A percentile compares a stretch with the other conserved stretches of the same genome.
These are phyloP conservation scores for Corella eumyota DNA, from an alignment of 23 tunicate genomes.

Conservation along the genomic window DNA sequence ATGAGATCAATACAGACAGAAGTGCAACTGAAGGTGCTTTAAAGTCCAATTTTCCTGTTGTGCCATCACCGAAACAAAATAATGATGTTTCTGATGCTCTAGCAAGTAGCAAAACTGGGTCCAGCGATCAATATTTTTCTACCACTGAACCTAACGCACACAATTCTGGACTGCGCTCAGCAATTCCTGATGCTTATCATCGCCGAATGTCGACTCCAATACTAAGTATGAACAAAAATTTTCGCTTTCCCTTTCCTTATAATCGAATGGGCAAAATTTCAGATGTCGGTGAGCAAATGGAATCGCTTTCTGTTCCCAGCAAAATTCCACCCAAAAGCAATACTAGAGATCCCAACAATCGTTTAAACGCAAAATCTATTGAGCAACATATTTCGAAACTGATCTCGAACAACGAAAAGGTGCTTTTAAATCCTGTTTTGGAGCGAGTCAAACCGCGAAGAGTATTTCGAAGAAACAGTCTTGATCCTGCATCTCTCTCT, in stretches of 20 bases:
- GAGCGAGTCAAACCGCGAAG: constrained; percentile 86
- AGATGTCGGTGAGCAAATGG: background rate
- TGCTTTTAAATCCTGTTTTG: constrained; percentile 41
- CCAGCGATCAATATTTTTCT: background rate
- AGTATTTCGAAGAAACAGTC: constrained; percentile 54
- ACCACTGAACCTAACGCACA: too few species aligned
- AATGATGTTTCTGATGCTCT: too few species aligned
- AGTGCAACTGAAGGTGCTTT: background rate
- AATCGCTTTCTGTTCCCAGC: background rate
- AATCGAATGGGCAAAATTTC: constrained; percentile 5
- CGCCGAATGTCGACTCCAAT: constrained; percentile 32
- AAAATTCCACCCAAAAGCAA: background rate
- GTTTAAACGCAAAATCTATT: constrained; percentile 44
- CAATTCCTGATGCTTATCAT: background rate
- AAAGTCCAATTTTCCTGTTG: too few species aligned
- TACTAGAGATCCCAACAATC: constrained; percentile 1
- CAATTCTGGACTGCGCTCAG: background rate
- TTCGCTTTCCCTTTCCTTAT: constrained; percentile 22
- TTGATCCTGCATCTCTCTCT: constrained; percentile 57
- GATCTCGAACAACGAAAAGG: constrained; percentile 81
- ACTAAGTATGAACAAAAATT: constrained; percentile 13
- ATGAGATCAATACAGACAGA: background rate
- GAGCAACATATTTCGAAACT: constrained; percentile 62
- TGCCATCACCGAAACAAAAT: background rate
- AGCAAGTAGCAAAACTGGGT: background rate